Percentiles rank a stretch among this genome's conserved stretches.
Evolutionary conservation across 2,888 invertebrate species (phyloP).

Genomic region (Eupithecia abbreviata): DNA sequence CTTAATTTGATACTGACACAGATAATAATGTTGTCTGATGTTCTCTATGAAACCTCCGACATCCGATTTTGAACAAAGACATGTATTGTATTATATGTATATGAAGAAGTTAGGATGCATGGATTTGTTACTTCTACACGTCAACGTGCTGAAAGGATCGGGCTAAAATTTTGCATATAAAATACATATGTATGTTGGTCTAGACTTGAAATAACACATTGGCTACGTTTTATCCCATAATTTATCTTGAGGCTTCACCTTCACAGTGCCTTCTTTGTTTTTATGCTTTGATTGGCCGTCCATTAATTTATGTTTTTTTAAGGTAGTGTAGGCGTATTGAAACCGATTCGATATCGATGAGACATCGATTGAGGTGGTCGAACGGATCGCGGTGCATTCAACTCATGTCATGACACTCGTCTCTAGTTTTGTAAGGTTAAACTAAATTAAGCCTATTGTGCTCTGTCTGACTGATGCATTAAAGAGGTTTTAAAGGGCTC

Average conservation of each 20-base stretch:
- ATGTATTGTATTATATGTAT: neutral
- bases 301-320: neutral
- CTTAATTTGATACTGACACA: neutral
- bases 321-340: slow-evolving; percentile 6
- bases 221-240: neutral
- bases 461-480: slow-evolving; percentile 10
- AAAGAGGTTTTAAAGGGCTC: slow-evolving; percentile 2
- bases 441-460: slow-evolving; percentile 55
- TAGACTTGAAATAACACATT: neutral
- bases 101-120: neutral
- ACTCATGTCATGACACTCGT: slow-evolving; percentile 50
- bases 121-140: neutral
- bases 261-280: neutral
- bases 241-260: neutral
- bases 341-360: slow-evolving; percentile 51
- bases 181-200: neutral
- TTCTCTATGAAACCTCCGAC: neutral
- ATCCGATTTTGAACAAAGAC: neutral
- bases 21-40: neutral
- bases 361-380: slow-evolving; percentile 54
- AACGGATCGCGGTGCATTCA: slow-evolving; percentile 55
- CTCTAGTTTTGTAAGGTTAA: slow-evolving; percentile 51
- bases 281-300: neutral
- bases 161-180: neutral
- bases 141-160: neutral